Evolutionary conservation across 2,888 invertebrate species (phyloP).

Genomic region (Perdita meconis): DNA sequence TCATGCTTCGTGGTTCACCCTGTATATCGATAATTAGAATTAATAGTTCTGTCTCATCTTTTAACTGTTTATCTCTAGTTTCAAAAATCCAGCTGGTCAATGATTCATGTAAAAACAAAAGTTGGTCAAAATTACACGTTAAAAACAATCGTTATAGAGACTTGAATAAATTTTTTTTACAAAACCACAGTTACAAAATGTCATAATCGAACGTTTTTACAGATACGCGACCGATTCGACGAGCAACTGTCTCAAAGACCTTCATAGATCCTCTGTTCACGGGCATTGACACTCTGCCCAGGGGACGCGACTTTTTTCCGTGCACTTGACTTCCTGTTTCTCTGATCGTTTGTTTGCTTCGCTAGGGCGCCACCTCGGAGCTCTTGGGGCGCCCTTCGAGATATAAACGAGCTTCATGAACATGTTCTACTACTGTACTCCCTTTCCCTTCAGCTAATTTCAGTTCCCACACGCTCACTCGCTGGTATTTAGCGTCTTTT

Average conservation of each 20-base stretch:
- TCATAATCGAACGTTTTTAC: neutral
- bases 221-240: slow-evolving; percentile 14
- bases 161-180: slow-evolving; percentile 3
- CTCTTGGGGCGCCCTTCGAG: slow-evolving; percentile 34
- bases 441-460: slow-evolving; percentile 11
- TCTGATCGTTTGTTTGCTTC: slow-evolving; percentile 54
- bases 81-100: too few relatives aligned
- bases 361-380: slow-evolving; percentile 48
- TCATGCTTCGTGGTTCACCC: too few relatives aligned
- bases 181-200: neutral
- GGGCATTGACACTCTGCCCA: slow-evolving; percentile 43
- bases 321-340: slow-evolving; percentile 56
- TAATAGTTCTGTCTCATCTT: too few relatives aligned
- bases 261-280: slow-evolving; percentile 28
- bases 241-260: slow-evolving; percentile 24
- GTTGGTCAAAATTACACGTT: too few relatives aligned
- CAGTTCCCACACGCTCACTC: neutral
- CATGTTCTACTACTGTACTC: slow-evolving; percentile 21
- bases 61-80: too few relatives aligned
- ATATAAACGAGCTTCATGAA: slow-evolving; percentile 42
- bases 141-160: too few relatives aligned
- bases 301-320: slow-evolving; percentile 40
- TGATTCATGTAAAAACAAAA: too few relatives aligned
- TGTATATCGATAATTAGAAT: too few relatives aligned
- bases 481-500: neutral